phyloP scores from a whole-genome alignment of 2,113 vertebrate species.

The Merops nubicus region DNA sequence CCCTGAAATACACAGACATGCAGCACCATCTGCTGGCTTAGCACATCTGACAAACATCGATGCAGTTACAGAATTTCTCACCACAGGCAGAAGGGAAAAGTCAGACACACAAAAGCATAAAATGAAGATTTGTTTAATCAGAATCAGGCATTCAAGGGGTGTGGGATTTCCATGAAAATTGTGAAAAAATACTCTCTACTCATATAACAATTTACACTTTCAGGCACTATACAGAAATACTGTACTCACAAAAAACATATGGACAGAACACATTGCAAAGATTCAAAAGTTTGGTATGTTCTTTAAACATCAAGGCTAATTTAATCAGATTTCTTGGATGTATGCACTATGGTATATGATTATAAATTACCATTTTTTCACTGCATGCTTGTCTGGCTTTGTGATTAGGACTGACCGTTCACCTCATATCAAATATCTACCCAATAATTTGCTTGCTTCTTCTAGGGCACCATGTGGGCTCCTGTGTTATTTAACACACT shows the following conservation, averaged over 20 bases:
- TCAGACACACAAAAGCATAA: not conserved
- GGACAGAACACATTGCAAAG: not conserved
- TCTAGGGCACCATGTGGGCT: not conserved
- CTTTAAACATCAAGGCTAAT: not conserved
- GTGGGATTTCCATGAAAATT: not conserved
- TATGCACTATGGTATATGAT: fast-evolving
- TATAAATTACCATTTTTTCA: not conserved
- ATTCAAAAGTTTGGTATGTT: not conserved
- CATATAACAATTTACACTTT: not conserved
- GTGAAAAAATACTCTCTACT: not conserved
- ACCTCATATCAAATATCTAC: not conserved
- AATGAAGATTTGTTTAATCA: not conserved
- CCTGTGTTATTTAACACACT: not conserved
- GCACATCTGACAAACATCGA: not conserved
- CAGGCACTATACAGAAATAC: not conserved
- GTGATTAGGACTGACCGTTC: not conserved
- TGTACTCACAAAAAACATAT: not conserved
- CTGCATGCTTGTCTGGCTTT: not conserved
- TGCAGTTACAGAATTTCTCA: not conserved
- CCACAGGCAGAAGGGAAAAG: not conserved
- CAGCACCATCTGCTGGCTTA: slow-evolving; percentile 82
- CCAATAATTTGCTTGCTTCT: not conserved
- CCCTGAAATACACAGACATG: slow-evolving; percentile 63
- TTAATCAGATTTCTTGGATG: not conserved
- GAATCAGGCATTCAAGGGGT: not conserved